Evolutionary conservation across 2,113 vertebrate genomes (phyloP), one percentile per base, ranked within the genome.

Genomic region (Microtus oregoni): DNA sequence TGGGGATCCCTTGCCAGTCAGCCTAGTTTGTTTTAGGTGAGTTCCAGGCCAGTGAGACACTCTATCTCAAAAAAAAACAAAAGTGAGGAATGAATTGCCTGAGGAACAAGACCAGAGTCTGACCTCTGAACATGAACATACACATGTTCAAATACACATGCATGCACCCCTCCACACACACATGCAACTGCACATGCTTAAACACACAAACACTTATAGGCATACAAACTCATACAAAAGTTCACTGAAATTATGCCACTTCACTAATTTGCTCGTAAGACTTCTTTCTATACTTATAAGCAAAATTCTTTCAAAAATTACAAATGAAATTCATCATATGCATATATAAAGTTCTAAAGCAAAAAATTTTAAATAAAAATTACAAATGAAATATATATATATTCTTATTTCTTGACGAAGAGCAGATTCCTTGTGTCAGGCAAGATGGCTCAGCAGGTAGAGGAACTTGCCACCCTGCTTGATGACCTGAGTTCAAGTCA

Each of bases 361-460:
- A 41, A 38, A 58, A 38, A 58, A 28, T 63, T 85, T 19, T 28
- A 63, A 58, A 55, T 38, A 28, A 82, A 82, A 82, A 38, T 65
- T 41, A 85, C 38, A 85, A 65, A 15, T 44, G 7, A 85, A 20
- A 47, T 61, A 7, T 20, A 58, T 58, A 41, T 58, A 58, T 58
- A 44, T 67, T 78, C 24, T 78, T 91, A 52, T 63, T n/a, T 96
- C 52, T 92, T 85, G 5, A 91, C 79, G 79, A 15, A 67, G 67
- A 67, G 28, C 14, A 6, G n/a, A 85, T 47, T 67, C 19, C 5
- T 47, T 47, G 41, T 67, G 61, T 9, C 41, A 19, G 83, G 30
- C 9, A 47, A 86, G 63, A 47, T 47, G 41, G 5, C 63, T 44
- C 82, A 32, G 61, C 41, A 35, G 63, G 41, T 20, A 68, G 41